Percentiles rank a stretch among this genome's conserved stretches.
Evolutionary conservation across 2,113 vertebrate species (phyloP).

Genomic region (Lampris incognitus): DNA sequence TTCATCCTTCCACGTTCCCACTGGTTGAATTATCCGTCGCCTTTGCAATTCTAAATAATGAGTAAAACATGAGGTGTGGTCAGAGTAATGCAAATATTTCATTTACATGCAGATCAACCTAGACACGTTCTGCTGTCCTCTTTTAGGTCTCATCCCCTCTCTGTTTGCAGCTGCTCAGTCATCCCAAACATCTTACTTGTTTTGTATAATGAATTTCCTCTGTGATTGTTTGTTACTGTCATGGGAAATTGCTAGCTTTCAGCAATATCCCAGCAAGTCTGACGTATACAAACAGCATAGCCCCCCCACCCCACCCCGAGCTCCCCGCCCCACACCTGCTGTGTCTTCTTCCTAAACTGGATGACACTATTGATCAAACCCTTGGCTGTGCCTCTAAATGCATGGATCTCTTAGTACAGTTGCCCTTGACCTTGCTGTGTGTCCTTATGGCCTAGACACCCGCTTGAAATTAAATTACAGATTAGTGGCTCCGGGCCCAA

Average conservation of each 20-base stretch:
- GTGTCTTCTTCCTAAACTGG: conserved; percentile 58
- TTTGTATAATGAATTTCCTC: conserved; percentile 76
- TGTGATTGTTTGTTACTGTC: conserved; percentile 69
- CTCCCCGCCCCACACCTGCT: neutral
- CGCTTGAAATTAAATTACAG: conserved; percentile 80
- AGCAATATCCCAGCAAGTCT: conserved; percentile 32
- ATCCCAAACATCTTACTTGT: conserved; percentile 73
- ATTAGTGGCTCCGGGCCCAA: conserved; percentile 73
- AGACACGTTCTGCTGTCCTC: conserved; percentile 60
- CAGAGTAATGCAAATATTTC: conserved; percentile 71
- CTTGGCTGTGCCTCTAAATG: conserved; percentile 60
- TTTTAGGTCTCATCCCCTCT: conserved; percentile 69
- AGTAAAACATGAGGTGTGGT: conserved; percentile 69
- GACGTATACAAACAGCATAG: conserved; percentile 43
- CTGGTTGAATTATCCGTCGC: conserved; percentile 62
- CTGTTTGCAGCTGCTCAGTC: conserved; percentile 72
- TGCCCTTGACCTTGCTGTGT: conserved; percentile 77
- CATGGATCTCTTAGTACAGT: conserved; percentile 68
- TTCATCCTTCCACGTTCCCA: conserved; percentile 60
- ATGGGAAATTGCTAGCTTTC: conserved; percentile 63
- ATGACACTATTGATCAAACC: conserved; percentile 72
- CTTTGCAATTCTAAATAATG: conserved; percentile 68
- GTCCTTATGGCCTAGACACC: conserved; percentile 73
- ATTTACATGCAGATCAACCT: conserved; percentile 73
- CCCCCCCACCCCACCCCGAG: neutral